Percentiles rank a stretch among this genome's conserved stretches.
phyloP scores from a whole-genome alignment of 2,113 vertebrate species.

The Hipposideros armiger region DNA sequence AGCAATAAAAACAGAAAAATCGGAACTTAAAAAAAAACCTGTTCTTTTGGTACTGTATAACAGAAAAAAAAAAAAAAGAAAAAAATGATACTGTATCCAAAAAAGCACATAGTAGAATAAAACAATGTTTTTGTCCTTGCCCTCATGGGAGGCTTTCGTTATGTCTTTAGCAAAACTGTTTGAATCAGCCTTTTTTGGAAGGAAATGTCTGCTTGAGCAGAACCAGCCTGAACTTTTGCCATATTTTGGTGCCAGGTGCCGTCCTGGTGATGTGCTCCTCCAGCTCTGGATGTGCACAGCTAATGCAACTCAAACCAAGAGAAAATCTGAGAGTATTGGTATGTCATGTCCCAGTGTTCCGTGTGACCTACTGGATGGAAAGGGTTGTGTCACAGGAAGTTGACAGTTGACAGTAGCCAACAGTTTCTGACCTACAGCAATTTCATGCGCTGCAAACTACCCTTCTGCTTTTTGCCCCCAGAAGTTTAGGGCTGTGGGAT shows the following conservation, averaged over 20 bases:
- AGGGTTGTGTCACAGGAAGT: not conserved
- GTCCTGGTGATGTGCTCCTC: not conserved
- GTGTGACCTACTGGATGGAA: not conserved
- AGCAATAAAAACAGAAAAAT: not conserved
- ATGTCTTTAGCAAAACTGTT: not conserved
- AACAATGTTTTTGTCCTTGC: not conserved
- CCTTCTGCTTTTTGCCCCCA: not conserved
- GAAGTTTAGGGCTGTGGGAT: not conserved
- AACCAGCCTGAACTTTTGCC: not conserved
- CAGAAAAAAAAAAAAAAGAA: no score
- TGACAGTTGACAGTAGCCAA: not conserved
- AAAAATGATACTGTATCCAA: not conserved
- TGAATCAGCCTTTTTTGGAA: not conserved
- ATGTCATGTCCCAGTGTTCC: no score
- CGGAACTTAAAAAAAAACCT: not conserved
- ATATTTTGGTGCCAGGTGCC: not conserved
- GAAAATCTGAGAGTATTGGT: not conserved
- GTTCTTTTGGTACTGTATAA: not conserved
- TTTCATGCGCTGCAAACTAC: not conserved
- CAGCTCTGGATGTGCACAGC: not conserved
- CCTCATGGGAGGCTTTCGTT: accelerated
- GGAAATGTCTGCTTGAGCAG: not conserved
- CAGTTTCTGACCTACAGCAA: not conserved
- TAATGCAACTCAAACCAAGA: not conserved
- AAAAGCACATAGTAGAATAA: not conserved